Conservation (phyloP, 2,888 invertebrate species). For the Limnephilus marmoratus region DNA sequence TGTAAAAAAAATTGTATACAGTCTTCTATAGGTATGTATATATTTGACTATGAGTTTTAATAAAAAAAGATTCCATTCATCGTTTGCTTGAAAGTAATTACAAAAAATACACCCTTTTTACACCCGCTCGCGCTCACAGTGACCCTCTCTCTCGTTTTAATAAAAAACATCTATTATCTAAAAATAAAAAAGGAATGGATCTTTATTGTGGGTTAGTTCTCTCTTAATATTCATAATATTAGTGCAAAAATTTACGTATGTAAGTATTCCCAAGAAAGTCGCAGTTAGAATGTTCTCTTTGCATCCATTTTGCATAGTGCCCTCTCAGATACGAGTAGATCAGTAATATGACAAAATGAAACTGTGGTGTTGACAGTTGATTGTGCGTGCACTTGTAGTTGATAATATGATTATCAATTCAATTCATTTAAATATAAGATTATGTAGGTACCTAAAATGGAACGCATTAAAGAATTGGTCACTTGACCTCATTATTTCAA, state of each 20-base stretch:
- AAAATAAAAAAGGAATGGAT: too few relatives aligned
- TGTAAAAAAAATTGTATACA: too few relatives aligned
- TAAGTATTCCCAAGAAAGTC: neutral
- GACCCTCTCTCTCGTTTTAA: too few relatives aligned
- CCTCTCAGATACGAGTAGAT: neutral
- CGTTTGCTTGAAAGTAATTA: too few relatives aligned
- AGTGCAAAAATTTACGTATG: neutral
- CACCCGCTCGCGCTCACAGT: too few relatives aligned
- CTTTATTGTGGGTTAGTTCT: neutral
- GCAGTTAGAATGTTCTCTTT: neutral
- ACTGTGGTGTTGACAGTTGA: neutral
- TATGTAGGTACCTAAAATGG: neutral
- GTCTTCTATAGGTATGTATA: too few relatives aligned
- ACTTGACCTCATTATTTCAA: neutral
- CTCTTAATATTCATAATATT: neutral
- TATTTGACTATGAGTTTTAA: too few relatives aligned
- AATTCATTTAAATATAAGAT: neutral
- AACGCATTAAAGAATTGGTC: neutral
- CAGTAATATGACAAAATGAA: neutral
- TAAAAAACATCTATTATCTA: neutral
- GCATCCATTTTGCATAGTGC: too few relatives aligned
- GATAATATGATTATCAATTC: neutral
- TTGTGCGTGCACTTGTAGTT: neutral
- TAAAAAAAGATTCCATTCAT: too few relatives aligned
- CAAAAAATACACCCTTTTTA: too few relatives aligned